These are phyloP conservation scores for Danio rerio DNA, from an alignment of 2,113 vertebrate genomes.

Conservation along the genomic window GRCz12tu NC_133194.1:930001-930500, in stretches of 20 bases:
- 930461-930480: not conserved
- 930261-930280: constrained; percentile 77
- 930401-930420: not conserved
- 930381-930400: not conserved
- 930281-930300: constrained; percentile 78
- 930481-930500: not conserved
- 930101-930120: no score
- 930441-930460: not conserved
- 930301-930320: constrained; percentile 80
- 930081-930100: no score
- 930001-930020: no score
- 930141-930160: no score
- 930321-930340: constrained; percentile 55
- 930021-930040: no score
- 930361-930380: not conserved
- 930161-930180: no score
- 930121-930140: no score
- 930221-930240: constrained; percentile 62
- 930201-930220: constrained; percentile 73
- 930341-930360: constrained; percentile 62
- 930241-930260: constrained; percentile 70
- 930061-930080: no score
- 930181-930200: constrained; percentile 39
- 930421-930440: not conserved
- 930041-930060: no score